A percentile compares a stretch with the other conserved stretches of the same genome.
phyloP scores from a whole-genome alignment of 92 coral and sea anemone genomes.

The Heteractis magnifica region DNA sequence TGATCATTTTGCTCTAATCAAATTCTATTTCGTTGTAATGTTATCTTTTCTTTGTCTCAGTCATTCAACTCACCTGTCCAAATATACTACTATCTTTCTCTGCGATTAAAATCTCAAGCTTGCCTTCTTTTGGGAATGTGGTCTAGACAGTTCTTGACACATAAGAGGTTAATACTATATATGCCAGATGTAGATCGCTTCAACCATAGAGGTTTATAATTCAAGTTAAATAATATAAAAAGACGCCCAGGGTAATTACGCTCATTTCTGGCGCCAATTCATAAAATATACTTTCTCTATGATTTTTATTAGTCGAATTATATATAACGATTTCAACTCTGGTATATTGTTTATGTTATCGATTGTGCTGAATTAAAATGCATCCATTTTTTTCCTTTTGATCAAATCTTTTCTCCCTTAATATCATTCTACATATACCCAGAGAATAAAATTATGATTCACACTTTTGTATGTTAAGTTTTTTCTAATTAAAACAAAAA shows the following conservation, averaged over 20 bases:
- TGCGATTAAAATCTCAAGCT: not conserved
- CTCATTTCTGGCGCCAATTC: not conserved
- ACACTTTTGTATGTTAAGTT: not conserved
- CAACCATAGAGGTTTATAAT: not conserved
- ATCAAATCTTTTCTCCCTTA: not conserved
- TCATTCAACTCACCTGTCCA: not conserved
- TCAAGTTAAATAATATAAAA: not conserved
- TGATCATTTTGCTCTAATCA: not conserved
- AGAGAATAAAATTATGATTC: not conserved
- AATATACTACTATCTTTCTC: not conserved
- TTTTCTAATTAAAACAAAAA: constrained; percentile 8
- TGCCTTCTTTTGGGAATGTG: not conserved
- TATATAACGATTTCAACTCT: not conserved
- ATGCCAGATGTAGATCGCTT: not conserved
- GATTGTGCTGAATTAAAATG: too few relatives aligned
- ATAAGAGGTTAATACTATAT: not conserved
- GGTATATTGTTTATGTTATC: too few relatives aligned
- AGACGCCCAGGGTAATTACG: not conserved
- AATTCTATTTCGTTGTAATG: not conserved
- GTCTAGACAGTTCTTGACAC: not conserved
- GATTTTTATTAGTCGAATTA: not conserved
- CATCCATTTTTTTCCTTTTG: not conserved
- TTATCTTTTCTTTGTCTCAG: not conserved
- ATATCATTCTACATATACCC: not conserved
- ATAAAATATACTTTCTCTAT: not conserved